Base-by-base conservation (phyloP, 2,888 invertebrate genomes). In the Ferrisia virgata region DNA sequence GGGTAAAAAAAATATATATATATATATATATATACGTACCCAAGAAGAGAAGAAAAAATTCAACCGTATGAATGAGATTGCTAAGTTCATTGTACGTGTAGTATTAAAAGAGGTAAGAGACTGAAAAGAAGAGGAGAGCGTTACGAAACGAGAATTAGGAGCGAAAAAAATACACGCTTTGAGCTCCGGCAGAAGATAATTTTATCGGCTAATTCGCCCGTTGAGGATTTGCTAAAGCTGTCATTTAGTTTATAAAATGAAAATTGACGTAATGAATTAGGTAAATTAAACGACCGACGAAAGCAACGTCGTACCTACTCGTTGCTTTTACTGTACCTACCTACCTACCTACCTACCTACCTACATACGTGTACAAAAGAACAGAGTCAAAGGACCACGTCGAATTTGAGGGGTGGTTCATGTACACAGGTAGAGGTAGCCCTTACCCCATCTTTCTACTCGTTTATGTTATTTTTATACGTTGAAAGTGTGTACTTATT, bases 221-320 rank as follows among this genome's bases (percentile, higher is more conserved):
- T 36, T 76, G 31, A 36, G 72, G 36, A 76, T 76, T 76, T 76
- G 36, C 72, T 18, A 36, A 36, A 76, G 72, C 72, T 76, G 72
- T 76, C 72, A 76, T 36, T 64, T 64, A 64, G 72, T 76, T 76
- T 76, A 76, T 76, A 36, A 76, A 76, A 76, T 76, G 72, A 76
- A 76, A 76, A 76, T 76, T 76, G 72, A 76, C 72, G 72, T 76
- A 76, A 76, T 76, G 72, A 76, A 76, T 76, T 76, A 36, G 33
- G 72, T 76, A 76, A 76, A 76, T 76, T 76, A 76, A 76, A 36
- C 53, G 53, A 53, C 53, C 53, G 53, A 53, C 53, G 22, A 53
- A 53, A 53, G 53, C n/a, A n/a, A n/a, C 47, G 47, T n/a, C 13
- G n/a, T n/a, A 13, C 8, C 53, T 18, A n/a, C n/a, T 53, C 22